Evolutionary conservation across 2,888 invertebrate genomes (phyloP).

Genomic region (Patella caerulea): DNA sequence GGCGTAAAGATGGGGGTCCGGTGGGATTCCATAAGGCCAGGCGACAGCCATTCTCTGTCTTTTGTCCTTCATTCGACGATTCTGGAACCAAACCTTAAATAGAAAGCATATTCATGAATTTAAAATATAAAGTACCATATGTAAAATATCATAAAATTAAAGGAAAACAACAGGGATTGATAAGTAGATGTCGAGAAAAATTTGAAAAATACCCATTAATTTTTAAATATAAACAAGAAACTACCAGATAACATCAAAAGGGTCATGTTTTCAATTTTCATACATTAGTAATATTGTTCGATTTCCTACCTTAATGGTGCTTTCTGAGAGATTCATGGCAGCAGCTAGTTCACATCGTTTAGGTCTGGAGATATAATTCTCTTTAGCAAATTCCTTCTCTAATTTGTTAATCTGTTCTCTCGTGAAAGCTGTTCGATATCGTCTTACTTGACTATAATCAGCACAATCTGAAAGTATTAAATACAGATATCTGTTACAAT

Average conservation of each 20-base stretch:
- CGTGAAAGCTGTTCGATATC: conserved; percentile 97
- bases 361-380: conserved; percentile 97
- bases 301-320: conserved; percentile 91
- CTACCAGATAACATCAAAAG: too few relatives aligned
- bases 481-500: too few relatives aligned
- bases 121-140: background rate
- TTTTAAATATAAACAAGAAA: too few relatives aligned
- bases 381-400: conserved; percentile 96
- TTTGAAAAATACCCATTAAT: too few relatives aligned
- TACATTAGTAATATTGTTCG: too few relatives aligned
- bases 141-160: background rate
- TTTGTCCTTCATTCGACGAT: conserved; percentile 97
- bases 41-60: conserved; percentile 93
- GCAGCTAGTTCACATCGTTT: conserved; percentile 94
- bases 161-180: background rate
- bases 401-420: conserved; percentile 91
- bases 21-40: conserved; percentile 85
- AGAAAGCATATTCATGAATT: background rate
- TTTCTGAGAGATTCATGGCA: conserved; percentile 92
- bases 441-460: conserved; percentile 53
- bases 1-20: conserved; percentile 89
- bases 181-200: too few relatives aligned
- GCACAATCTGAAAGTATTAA: background rate
- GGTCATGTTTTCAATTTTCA: too few relatives aligned
- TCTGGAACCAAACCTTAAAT: conserved; percentile 88